Evolutionary conservation across 2,888 invertebrate species (phyloP), one percentile per base, ranked within the genome.

Genomic region (Oscheius sp.): DNA sequence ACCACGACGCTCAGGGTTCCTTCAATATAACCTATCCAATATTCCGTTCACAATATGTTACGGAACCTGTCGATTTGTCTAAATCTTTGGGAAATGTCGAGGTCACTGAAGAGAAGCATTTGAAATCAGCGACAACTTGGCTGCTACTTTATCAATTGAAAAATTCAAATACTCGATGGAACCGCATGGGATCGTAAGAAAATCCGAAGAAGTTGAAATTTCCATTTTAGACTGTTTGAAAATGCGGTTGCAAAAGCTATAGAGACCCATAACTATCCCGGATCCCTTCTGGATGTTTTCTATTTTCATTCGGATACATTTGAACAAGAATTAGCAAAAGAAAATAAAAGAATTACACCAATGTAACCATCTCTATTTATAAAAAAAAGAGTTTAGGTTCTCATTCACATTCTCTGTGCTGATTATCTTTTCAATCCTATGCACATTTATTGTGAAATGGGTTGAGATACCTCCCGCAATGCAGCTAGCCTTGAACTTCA

Each of bases 241-340:
- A 72, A 77, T 25, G 69, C 77, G 7, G 45, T 85, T 35, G 80
- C 77, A n/a, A 69, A 73, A 55, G 72, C 55, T 18, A 78, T 84
- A 43, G 71, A 81, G 21, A 66, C 75, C 0, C 29, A 59, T 3
- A 55, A 74, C 64, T 69, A 74, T 16, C 81, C 84, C 3, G 58
- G 72, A 7, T 43, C 72, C 12, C 64, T 76, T n/a, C 68, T 86
- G 41, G 75, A 80, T 59, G 53, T 86, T n/a, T 84, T 76, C 74
- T 79, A 81, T 74, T 86, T 84, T 70, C 86, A 86, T 63, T 85
- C 85, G 7, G 78, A 80, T 6, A 82, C 84, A 13, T 86, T 86
- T 70, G 84, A 86, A 69, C 73, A 80, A 29, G 85, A 86, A 43
- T 56, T 86, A 58, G 85, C 77, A 2, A 83, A 83, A 21, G 84